phyloP scores from a whole-genome alignment of 1,140 invertebrate genomes.

The Zaprionus davidi region DNA sequence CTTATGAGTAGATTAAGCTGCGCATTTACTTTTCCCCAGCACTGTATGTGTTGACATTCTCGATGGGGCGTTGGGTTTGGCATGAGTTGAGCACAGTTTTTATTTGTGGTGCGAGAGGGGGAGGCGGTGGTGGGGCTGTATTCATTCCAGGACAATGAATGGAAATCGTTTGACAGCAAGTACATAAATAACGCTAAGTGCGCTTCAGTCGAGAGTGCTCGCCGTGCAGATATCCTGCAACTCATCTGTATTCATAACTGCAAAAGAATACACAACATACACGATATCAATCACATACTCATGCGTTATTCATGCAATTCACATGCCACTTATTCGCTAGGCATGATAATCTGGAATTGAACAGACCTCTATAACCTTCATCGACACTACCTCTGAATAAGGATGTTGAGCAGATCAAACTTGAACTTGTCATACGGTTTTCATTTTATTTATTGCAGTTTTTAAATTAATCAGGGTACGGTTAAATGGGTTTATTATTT shows the following conservation, averaged over 20 bases:
- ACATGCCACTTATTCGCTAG: background rate
- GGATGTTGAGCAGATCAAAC: no score
- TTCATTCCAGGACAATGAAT: slow-evolving; percentile 61
- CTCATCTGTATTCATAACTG: slow-evolving; percentile 6
- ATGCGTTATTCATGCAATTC: background rate
- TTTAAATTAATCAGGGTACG: background rate
- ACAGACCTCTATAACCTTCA: no score
- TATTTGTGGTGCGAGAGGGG: background rate
- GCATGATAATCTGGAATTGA: no score
- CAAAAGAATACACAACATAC: background rate
- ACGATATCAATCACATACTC: background rate
- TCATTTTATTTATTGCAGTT: no score
- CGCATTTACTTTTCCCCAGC: slow-evolving; percentile 60
- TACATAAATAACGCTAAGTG: slow-evolving; percentile 23
- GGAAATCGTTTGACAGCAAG: slow-evolving; percentile 43
- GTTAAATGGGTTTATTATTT: background rate
- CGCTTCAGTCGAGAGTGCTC: slow-evolving; percentile 2
- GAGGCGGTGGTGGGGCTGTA: background rate
- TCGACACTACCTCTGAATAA: no score
- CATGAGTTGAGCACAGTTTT: background rate
- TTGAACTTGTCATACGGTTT: background rate
- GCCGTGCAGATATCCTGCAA: background rate
- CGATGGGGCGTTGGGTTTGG: slow-evolving; percentile 33
- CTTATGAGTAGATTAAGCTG: slow-evolving; percentile 64
- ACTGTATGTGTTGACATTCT: slow-evolving; percentile 59